These are phyloP conservation scores for Cranoglanis bouderius DNA, from an alignment of 2,113 vertebrate genomes.

Conservation along the genomic window DNA sequence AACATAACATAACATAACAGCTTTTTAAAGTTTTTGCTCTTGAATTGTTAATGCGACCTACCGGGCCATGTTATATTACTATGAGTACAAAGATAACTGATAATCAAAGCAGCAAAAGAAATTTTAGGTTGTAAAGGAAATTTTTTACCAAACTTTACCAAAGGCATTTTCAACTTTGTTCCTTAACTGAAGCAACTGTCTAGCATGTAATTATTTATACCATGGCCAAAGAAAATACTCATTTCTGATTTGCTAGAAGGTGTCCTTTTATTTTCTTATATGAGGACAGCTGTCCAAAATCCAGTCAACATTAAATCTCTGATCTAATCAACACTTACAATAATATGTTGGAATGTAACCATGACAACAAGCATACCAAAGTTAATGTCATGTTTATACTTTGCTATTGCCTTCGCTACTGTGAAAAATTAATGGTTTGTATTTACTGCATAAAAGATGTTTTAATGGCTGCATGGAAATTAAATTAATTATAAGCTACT, in stretches of 20 bases:
- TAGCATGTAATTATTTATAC: not conserved
- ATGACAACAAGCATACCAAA: not conserved
- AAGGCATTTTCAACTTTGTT: not conserved
- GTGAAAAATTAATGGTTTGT: not conserved
- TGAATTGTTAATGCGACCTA: not conserved
- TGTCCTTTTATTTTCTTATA: not conserved
- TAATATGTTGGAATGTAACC: not conserved
- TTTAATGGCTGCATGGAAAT: not conserved
- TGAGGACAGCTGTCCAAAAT: not conserved
- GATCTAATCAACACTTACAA: not conserved
- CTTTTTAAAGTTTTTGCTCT: not conserved
- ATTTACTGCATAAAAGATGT: not conserved
- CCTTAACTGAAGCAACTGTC: not conserved
- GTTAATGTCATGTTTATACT: not conserved
- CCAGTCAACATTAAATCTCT: not conserved
- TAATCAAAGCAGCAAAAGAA: not conserved
- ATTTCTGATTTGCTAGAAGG: not conserved
- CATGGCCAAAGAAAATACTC: not conserved
- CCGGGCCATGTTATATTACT: not conserved
- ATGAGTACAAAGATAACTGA: not conserved
- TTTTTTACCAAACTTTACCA: not conserved
- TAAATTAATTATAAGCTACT: not conserved
- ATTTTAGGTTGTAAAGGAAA: not conserved
- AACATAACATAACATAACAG: too few relatives aligned
- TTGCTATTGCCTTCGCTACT: not conserved